Evolutionary conservation across 92 coral and sea anemone genomes (phyloP).

Genomic region (Porites cylindrica): DNA sequence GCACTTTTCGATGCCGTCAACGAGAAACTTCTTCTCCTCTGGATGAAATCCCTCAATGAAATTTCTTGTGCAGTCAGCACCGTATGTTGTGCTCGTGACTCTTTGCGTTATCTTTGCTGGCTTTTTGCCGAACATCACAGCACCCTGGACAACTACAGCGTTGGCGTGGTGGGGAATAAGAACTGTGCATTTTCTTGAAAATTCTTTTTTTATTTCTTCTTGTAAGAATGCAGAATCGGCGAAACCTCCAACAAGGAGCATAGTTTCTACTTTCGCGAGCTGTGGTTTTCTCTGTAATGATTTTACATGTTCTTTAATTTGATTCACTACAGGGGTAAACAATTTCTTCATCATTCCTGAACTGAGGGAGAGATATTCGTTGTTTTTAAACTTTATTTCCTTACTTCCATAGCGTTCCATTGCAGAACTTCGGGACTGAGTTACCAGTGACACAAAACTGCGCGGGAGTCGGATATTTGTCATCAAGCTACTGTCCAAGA

Average conservation of each 20-base stretch:
- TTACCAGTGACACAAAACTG: not conserved
- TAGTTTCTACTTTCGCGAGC: constrained; percentile 4
- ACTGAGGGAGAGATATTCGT: constrained; percentile 12
- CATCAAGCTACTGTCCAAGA: not conserved
- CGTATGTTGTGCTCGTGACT: constrained; percentile 52
- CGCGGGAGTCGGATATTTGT: constrained; percentile 11
- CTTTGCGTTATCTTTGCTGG: constrained; percentile 57
- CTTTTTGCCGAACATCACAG: constrained; percentile 1
- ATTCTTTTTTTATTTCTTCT: constrained; percentile 11
- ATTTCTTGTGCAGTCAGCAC: constrained; percentile 39
- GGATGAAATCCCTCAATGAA: constrained; percentile 61
- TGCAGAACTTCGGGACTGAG: not conserved
- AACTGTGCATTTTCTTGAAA: not conserved
- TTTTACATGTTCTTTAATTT: constrained; percentile 8
- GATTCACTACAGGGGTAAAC: constrained; percentile 4
- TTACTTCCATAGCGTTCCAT: not conserved
- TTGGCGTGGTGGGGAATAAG: constrained; percentile 31
- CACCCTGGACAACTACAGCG: constrained; percentile 27
- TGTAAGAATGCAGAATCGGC: constrained; percentile 23
- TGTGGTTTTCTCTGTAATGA: not conserved
- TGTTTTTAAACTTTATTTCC: not conserved
- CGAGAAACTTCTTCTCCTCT: constrained; percentile 39
- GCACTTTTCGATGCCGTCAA: constrained; percentile 61
- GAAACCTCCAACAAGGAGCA: constrained; percentile 30
- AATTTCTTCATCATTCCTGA: constrained; percentile 19